Evolutionary conservation across 2,797 vertebrate species (phyloP).

Genomic region (Gorsachius magnificus): DNA sequence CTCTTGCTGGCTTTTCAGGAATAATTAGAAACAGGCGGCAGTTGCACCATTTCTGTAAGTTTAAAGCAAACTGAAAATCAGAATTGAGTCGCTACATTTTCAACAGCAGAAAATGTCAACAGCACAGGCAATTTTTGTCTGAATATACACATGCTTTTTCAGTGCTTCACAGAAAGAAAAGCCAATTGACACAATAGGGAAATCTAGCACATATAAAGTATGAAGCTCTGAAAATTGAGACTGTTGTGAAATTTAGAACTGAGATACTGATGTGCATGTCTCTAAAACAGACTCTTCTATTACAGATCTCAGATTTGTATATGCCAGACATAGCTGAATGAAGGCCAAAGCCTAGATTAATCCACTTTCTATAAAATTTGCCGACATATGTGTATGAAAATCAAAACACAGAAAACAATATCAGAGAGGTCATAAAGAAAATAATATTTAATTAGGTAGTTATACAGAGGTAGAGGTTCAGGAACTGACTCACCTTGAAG

Average conservation of each 20-base stretch:
- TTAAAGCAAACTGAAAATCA: constrained; percentile 28
- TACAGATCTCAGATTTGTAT: constrained; percentile 13
- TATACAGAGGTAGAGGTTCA: background rate
- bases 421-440: background rate
- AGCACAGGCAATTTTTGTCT: background rate
- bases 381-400: background rate
- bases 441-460: background rate
- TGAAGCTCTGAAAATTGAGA: constrained; percentile 6
- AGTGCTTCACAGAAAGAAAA: background rate
- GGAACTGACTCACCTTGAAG: background rate
- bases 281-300: background rate
- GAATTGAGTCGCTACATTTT: background rate
- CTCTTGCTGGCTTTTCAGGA: constrained; percentile 23
- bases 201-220: background rate
- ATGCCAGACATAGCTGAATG: constrained; percentile 30
- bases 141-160: background rate
- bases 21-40: constrained; percentile 43
- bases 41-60: constrained; percentile 6
- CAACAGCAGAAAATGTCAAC: constrained; percentile 30
- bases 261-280: background rate
- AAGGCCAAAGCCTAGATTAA: constrained; percentile 30
- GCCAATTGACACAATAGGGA: background rate
- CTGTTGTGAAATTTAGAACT: constrained; percentile 20
- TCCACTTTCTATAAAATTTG: background rate
- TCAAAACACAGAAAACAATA: constrained; percentile 8